Base-by-base conservation (phyloP, 2,797 vertebrate genomes). In the Sciurus vulgaris region DNA sequence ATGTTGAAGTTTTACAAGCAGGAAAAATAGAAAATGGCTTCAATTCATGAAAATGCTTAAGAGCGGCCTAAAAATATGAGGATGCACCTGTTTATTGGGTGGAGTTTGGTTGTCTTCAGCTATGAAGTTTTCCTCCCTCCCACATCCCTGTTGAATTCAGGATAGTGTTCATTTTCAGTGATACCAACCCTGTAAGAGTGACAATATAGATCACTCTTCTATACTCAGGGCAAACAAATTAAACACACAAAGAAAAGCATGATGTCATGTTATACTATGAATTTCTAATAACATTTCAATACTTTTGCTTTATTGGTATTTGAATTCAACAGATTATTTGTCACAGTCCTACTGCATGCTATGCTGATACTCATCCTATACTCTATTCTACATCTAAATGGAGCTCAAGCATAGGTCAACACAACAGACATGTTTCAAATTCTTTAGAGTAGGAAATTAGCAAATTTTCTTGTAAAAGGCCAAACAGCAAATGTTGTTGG, bases 281-380 rank as follows among this genome's bases (percentile, higher is more conserved):
- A 84, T 81, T 86, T 20, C 63, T 82, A 82, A 47, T 73, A 17
- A 61, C 70, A 30, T 70, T 63, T 85, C 24, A 85, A 28, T 26
- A 26, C 44, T 35, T 35, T 56, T n/a, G 11, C 3, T 65, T 92
- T 44, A 3, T 49, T 72, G 49, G 38, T 44, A 85, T 72, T 56
- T 96, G 54, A 89, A 93, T 74, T 77, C 35, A 85, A 41, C 7
- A 77, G 76, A 79, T 7, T 7, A 63, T 74, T 70, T 95, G 35
- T 86, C 20, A 41, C 12, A 54, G 56, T 24, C 18, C 44, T 73
- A 38, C 22, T 79, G 18, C 41, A 2, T 77, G 28, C 56, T 86
- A 0, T 20, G 86, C 24, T 77, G 83, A n/a, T 30, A 76, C 30
- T 92, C 26, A 10, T 3, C 28, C 17, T 65, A 13, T 30, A 47